Percentiles rank a stretch among this genome's conserved stretches.
Evolutionary conservation across 2,888 invertebrate species (phyloP).

Genomic region (Itoplectis maculator): DNA sequence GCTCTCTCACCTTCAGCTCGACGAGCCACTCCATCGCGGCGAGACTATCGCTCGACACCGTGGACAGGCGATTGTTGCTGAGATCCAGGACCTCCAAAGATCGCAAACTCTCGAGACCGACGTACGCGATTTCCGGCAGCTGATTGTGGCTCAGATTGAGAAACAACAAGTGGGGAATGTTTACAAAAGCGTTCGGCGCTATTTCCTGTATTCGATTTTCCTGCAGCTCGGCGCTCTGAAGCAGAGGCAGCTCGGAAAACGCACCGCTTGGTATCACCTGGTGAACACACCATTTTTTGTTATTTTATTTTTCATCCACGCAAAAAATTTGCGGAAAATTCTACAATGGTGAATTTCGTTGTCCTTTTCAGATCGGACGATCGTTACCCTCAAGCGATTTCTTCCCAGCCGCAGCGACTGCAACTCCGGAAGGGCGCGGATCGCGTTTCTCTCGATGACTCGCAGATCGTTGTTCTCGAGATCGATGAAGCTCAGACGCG

Average conservation of each 20-base stretch:
- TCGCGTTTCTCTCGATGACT: conserved; percentile 90
- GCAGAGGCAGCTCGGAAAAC: conserved; percentile 91
- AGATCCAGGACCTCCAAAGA: conserved; percentile 94
- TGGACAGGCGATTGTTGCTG: conserved; percentile 91
- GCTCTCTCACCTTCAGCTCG: conserved; percentile 89
- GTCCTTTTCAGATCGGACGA: too few relatives aligned
- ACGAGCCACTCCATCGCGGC: conserved; percentile 94
- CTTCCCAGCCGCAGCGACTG: conserved; percentile 89
- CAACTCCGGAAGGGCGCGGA: conserved; percentile 89
- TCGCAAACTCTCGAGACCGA: conserved; percentile 90
- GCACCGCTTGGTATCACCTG: conserved; percentile 89
- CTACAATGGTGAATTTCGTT: too few relatives aligned
- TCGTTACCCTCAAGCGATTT: conserved; percentile 90
- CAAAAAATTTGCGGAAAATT: too few relatives aligned
- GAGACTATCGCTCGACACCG: conserved; percentile 88
- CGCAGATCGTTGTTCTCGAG: conserved; percentile 93
- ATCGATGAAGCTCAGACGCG: conserved; percentile 90
- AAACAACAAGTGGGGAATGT: conserved; percentile 91
- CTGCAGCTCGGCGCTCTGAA: conserved; percentile 91
- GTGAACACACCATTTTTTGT: background rate
- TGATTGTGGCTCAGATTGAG: conserved; percentile 94
- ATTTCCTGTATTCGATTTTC: conserved; percentile 91
- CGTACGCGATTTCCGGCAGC: conserved; percentile 90
- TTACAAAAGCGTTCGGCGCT: conserved; percentile 90
- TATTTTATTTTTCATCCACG: background rate